Base-by-base conservation (phyloP, 92 coral and sea anemone genomes). In the Parazoanthus darwini region DNA sequence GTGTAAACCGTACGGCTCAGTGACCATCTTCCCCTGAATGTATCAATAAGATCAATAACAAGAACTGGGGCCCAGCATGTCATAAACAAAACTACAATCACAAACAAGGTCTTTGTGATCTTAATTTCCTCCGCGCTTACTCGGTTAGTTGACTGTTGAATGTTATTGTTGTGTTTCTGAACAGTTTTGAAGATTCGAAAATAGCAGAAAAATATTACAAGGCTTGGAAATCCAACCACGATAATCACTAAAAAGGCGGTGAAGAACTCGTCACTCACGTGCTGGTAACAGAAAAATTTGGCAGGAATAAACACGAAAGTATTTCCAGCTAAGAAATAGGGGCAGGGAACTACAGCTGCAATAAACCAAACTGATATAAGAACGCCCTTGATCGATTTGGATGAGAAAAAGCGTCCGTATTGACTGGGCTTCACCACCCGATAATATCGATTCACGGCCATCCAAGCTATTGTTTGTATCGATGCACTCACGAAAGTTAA, bases 391-490 rank as follows among this genome's bases (percentile, higher is more conserved):
- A 90, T 80, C 8, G 88, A 81, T 54, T 78, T 83, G 35, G 18
- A 84, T 20, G 92, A 91, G 86, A 91, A 93, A 73, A 76, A 81
- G 1, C 89, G 66, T n/a, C 85, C 77, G 70, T 93, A 93, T 56
- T 77, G 77, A n/a, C 50, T 33, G 37, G 96, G 80, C 46, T 84
- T 86, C n/a, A 93, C 93, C 16, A 93, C 90, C 5, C 92, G 78
- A 70, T 86, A 93, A 88, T 89, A 93, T 29, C 96, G 72, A 65
- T 93, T 93, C 54, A 89, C 91, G 7, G 96, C 93, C 81, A 88
- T 93, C 43, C 78, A 44, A 29, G 90, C 91, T 37, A 91, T 80
- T 4, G 96, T 93, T 70, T 93, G 96, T 29, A 78, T 85, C 7
- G 96, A 93, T 7, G 96, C 89, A 66, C 84, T 66, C 0, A 82